Conservation (phyloP, 1,140 invertebrate genomes). For the Zaprionus africanus region DNA sequence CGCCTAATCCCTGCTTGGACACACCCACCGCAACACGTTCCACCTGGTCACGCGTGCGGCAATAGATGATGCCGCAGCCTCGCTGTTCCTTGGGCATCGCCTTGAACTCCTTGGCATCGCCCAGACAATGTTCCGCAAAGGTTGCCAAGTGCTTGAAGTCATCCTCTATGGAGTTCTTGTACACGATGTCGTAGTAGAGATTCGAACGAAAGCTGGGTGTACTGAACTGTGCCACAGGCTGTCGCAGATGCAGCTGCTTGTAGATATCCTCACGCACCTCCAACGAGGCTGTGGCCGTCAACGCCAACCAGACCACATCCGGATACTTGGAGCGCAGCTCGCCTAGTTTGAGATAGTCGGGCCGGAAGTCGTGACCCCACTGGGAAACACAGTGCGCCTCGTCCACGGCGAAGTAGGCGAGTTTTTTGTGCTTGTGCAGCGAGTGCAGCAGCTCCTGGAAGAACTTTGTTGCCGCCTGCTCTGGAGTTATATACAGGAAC, state of each 20-base stretch:
- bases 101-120: conserved; percentile 85
- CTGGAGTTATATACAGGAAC: conserved; percentile 96
- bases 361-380: conserved; percentile 99
- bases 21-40: conserved; percentile 89
- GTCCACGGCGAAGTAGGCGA: conserved; percentile 95
- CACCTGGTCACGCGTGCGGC: conserved; percentile 93
- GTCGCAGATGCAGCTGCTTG: conserved; percentile 87
- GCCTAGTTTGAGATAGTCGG: conserved; percentile 96
- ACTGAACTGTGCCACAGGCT: conserved; percentile 87
- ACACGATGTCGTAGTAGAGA: conserved; percentile 93
- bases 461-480: conserved; percentile 92
- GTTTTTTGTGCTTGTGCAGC: conserved; percentile 87
- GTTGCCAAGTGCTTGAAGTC: conserved; percentile 90
- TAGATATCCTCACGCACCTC: conserved; percentile 90
- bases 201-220: conserved; percentile 92
- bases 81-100: conserved; percentile 84
- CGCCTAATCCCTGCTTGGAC: conserved; percentile 87
- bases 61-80: conserved; percentile 95
- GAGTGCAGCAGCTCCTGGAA: conserved; percentile 89
- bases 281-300: conserved; percentile 97
- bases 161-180: conserved; percentile 92
- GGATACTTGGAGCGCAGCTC: conserved; percentile 89
- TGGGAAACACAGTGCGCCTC: conserved; percentile 99
- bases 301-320: conserved; percentile 92
- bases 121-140: conserved; percentile 85